Percentiles rank a stretch among this genome's conserved stretches.
Conservation (phyloP, 35 echinoderm and acorn worm species). For the Holothuria glaberrima region DNA sequence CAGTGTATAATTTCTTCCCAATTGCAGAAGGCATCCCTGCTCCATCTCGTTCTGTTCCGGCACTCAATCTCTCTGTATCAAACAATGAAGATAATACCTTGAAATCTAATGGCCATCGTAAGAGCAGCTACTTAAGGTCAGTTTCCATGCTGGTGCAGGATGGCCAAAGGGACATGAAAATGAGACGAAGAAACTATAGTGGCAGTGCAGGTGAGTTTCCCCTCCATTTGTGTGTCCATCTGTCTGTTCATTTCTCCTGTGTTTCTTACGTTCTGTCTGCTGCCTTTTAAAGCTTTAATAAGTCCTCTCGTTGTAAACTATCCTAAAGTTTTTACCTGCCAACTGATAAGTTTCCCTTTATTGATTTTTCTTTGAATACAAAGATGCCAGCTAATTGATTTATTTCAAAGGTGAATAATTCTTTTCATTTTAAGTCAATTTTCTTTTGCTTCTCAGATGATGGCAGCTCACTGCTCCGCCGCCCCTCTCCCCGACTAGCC, state of each 20-base stretch:
- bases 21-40: conserved; percentile 5
- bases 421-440: not conserved
- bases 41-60: conserved; percentile 6
- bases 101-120: not conserved
- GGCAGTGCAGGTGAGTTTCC: conserved; percentile 46
- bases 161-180: conserved; percentile 58
- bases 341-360: no score
- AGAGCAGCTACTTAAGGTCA: conserved; percentile 65
- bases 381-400: no score
- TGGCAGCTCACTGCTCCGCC: conserved; percentile 90
- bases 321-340: no score
- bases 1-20: no score
- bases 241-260: not conserved
- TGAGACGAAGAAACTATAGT: conserved; percentile 75
- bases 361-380: no score
- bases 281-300: no score
- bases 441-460: conserved; percentile 54
- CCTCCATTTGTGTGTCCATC: not conserved
- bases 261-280: not conserved
- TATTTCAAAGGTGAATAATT: no score
- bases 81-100: conserved; percentile 4
- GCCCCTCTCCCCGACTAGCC: conserved; percentile 84
- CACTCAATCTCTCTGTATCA: conserved; percentile 2
- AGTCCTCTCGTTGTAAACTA: no score
- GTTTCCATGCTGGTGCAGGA: conserved; percentile 75